A percentile compares a stretch with the other conserved stretches of the same genome.
Evolutionary conservation across 2,888 invertebrate species (phyloP).

Genomic region (Onchidella celtica): DNA sequence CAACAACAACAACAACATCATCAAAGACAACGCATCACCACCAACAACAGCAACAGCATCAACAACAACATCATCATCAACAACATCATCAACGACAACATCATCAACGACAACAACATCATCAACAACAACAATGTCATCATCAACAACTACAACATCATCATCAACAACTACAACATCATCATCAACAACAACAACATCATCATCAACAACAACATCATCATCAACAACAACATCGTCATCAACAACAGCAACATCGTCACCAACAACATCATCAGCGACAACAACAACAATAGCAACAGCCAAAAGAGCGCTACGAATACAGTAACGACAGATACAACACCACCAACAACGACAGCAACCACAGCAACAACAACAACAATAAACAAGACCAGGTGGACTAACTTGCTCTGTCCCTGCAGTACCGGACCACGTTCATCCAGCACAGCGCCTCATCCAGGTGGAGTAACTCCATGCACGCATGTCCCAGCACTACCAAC

Average conservation of each 20-base stretch:
- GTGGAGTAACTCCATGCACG: too few relatives aligned
- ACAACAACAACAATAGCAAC: not conserved
- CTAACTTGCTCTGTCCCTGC: too few relatives aligned
- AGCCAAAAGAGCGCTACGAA: too few relatives aligned
- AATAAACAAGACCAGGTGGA: too few relatives aligned
- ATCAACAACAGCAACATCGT: not conserved
- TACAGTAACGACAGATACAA: too few relatives aligned
- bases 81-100: slow-evolving; percentile 2
- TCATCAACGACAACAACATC: not conserved
- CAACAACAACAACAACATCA: not conserved
- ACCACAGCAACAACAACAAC: too few relatives aligned
- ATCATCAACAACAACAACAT: not conserved
- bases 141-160: slow-evolving; percentile 5
- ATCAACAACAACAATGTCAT: slow-evolving; percentile 5
- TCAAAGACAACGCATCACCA: not conserved
- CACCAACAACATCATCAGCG: not conserved
- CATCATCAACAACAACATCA: not conserved
- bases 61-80: too few relatives aligned
- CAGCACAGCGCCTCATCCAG: too few relatives aligned
- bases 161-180: not conserved
- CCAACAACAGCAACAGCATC: too few relatives aligned
- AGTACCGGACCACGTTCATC: too few relatives aligned
- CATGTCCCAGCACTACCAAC: too few relatives aligned
- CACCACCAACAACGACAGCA: too few relatives aligned
- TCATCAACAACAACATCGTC: not conserved